phyloP scores from a whole-genome alignment of 2,888 invertebrate species.

The Macrophya annulata region DNA sequence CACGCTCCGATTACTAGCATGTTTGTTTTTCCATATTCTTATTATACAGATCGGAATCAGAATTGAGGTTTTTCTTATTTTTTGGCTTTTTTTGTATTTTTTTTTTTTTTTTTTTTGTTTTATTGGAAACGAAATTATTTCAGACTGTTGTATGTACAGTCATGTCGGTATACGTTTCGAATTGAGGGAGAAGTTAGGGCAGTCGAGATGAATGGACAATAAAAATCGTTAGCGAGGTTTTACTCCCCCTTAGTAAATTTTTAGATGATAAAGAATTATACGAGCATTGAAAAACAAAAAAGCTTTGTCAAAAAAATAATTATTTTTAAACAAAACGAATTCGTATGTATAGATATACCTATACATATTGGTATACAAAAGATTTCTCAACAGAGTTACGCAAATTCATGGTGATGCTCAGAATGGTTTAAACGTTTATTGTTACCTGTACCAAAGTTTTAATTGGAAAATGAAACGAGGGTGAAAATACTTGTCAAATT shows the following conservation, averaged over 20 bases:
- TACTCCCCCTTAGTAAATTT: no score
- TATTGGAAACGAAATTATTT: not conserved
- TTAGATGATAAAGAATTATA: not conserved
- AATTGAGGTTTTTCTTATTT: not conserved
- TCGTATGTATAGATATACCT: not conserved
- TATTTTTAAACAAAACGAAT: not conserved
- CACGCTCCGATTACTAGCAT: not conserved
- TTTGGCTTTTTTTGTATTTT: not conserved
- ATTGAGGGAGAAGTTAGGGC: not conserved
- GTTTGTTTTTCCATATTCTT: not conserved
- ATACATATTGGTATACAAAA: no score
- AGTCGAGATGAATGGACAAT: not conserved
- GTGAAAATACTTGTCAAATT: slow-evolving; percentile 38
- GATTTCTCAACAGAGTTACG: not conserved
- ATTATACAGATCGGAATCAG: not conserved
- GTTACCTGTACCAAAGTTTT: slow-evolving; percentile 16
- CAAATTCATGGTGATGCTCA: not conserved
- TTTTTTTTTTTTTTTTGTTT: not conserved
- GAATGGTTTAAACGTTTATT: not conserved
- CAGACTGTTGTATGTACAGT: not conserved
- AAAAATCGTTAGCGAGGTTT: slow-evolving; percentile 27
- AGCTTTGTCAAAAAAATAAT: not conserved
- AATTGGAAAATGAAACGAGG: slow-evolving; percentile 41
- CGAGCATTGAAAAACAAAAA: not conserved
- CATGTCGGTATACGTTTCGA: no score